These are phyloP conservation scores for Heteromormyrus szaboi DNA, from an alignment of 2,797 vertebrate species.

Conservation along the genomic window DNA sequence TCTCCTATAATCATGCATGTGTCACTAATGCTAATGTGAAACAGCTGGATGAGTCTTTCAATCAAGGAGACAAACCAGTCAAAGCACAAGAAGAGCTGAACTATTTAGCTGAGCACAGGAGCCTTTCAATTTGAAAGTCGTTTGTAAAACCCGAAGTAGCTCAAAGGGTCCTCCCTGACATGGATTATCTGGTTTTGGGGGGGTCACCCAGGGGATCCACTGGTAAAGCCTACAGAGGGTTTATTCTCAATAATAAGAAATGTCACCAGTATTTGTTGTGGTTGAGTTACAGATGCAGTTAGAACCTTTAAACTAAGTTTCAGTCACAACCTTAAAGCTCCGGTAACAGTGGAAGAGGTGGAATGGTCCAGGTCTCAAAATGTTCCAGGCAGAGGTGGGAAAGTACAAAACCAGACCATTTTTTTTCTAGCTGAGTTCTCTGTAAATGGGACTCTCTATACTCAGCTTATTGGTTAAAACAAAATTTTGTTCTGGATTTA, in stretches of 20 bases:
- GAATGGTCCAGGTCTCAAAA: neutral
- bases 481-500: neutral
- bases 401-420: neutral
- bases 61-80: too few relatives aligned
- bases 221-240: neutral
- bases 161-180: too few relatives aligned
- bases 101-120: too few relatives aligned
- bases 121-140: too few relatives aligned
- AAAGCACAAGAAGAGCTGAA: too few relatives aligned
- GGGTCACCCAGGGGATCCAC: neutral
- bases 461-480: neutral
- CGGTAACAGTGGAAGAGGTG: neutral
- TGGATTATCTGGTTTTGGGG: too few relatives aligned
- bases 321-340: neutral
- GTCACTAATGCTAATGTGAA: too few relatives aligned
- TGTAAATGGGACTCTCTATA: neutral
- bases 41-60: too few relatives aligned
- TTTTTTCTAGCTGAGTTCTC: neutral
- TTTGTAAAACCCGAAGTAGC: too few relatives aligned
- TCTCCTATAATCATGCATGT: too few relatives aligned
- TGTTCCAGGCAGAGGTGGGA: neutral
- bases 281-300: neutral
- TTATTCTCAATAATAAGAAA: neutral
- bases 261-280: neutral
- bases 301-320: neutral